Conservation (phyloP, 2,797 vertebrate genomes). For the Cottoperca gobio region DNA sequence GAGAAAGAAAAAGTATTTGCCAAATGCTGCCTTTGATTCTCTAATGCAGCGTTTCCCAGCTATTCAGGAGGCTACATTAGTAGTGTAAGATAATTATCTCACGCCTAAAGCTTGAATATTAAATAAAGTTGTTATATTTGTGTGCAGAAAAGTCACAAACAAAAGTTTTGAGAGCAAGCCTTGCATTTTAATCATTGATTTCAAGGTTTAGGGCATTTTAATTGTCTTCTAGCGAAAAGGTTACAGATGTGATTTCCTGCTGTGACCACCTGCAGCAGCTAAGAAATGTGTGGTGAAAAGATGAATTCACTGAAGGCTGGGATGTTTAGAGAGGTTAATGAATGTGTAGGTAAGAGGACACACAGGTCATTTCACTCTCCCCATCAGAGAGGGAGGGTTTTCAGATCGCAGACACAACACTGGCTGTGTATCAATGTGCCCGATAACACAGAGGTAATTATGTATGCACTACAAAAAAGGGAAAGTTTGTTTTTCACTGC, state of each 20-base stretch:
- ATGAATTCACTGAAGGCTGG: not conserved
- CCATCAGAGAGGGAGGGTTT: constrained; percentile 9
- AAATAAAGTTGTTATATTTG: constrained; percentile 42
- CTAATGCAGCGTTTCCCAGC: constrained; percentile 30
- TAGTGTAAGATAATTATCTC: constrained; percentile 54
- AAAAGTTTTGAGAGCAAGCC: constrained; percentile 32
- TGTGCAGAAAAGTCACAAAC: constrained; percentile 41
- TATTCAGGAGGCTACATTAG: constrained; percentile 41
- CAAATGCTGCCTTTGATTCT: constrained; percentile 42
- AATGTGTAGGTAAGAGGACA: not conserved
- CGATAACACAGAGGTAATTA: constrained; percentile 50
- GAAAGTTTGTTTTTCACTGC: constrained; percentile 62
- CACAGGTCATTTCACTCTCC: constrained; percentile 38
- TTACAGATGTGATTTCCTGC: constrained; percentile 5
- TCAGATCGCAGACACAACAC: constrained; percentile 11
- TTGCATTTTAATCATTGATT: constrained; percentile 45
- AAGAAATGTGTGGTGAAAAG: not conserved
- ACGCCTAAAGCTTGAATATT: constrained; percentile 50
- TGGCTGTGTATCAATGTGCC: constrained; percentile 36
- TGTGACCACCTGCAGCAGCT: constrained; percentile 9
- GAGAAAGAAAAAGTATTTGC: constrained; percentile 5
- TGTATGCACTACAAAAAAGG: constrained; percentile 56
- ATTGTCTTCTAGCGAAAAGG: not conserved
- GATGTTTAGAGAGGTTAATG: not conserved
- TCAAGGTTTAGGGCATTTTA: constrained; percentile 10